Percentiles rank a stretch among this genome's conserved stretches.
Evolutionary conservation across 2,888 invertebrate genomes (phyloP).

Genomic region (Tetropium fuscum): DNA sequence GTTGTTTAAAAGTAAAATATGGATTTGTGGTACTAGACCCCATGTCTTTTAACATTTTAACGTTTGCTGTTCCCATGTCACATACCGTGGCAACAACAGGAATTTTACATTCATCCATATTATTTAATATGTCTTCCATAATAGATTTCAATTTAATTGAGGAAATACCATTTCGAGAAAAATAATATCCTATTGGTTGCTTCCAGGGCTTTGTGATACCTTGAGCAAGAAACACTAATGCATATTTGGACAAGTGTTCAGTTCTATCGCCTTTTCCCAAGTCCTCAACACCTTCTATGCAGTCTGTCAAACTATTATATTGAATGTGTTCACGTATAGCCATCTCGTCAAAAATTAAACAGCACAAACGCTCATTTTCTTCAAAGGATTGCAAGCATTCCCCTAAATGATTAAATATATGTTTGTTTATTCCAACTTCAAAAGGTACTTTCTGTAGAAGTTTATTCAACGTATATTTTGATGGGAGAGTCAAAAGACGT

Average conservation of each 20-base stretch:
- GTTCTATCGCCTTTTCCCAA: slow-evolving; percentile 16
- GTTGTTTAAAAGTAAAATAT: neutral
- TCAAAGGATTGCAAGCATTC: slow-evolving; percentile 1
- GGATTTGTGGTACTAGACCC: neutral
- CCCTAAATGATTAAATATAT: slow-evolving; percentile 22
- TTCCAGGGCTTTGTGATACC: slow-evolving; percentile 27
- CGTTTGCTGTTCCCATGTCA: slow-evolving; percentile 24
- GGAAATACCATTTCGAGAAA: slow-evolving; percentile 2
- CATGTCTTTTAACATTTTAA: slow-evolving; percentile 20
- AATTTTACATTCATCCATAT: slow-evolving; percentile 10
- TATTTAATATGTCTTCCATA: slow-evolving; percentile 10
- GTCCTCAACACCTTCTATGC: slow-evolving; percentile 23
- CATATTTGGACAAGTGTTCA: slow-evolving; percentile 14
- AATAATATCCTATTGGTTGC: slow-evolving; percentile 34
- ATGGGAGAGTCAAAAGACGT: slow-evolving; percentile 24
- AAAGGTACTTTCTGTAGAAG: slow-evolving; percentile 23
- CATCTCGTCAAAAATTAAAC: slow-evolving; percentile 29
- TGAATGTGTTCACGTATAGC: slow-evolving; percentile 16
- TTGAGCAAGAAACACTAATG: slow-evolving; percentile 26
- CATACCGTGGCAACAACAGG: slow-evolving; percentile 24
- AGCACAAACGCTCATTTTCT: slow-evolving; percentile 8
- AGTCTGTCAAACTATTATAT: slow-evolving; percentile 12
- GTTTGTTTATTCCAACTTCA: slow-evolving; percentile 20
- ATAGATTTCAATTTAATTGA: neutral
- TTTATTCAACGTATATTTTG: slow-evolving; percentile 3